Evolutionary conservation across 2,797 vertebrate genomes (phyloP).

Genomic region (Galago senegalensis): DNA sequence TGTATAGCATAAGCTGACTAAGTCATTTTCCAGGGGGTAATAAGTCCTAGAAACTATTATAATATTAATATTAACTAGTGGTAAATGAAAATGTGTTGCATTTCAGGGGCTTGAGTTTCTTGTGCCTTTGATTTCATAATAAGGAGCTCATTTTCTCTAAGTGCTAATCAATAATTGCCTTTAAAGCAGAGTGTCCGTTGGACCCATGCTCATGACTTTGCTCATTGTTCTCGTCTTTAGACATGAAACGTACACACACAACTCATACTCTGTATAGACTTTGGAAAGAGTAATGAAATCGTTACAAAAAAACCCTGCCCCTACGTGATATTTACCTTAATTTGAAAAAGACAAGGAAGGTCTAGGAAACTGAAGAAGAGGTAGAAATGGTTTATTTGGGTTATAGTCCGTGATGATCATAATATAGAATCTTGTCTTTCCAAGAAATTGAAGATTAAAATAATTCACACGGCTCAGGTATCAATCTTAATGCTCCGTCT

Average conservation of each 20-base stretch:
- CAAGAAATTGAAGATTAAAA: slow-evolving; percentile 54
- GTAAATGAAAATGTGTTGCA: slow-evolving; percentile 69
- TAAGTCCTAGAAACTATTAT: slow-evolving; percentile 50
- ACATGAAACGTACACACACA: neutral
- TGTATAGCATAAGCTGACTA: slow-evolving; percentile 63
- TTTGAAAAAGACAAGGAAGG: slow-evolving; percentile 66
- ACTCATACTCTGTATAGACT: neutral
- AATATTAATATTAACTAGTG: slow-evolving; percentile 19
- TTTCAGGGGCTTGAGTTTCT: slow-evolving; percentile 69
- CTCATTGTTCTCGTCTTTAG: slow-evolving; percentile 53
- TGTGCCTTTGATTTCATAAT: slow-evolving; percentile 62
- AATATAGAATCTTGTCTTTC: slow-evolving; percentile 53
- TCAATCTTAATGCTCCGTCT: neutral
- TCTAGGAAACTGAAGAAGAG: slow-evolving; percentile 47
- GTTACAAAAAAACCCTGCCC: slow-evolving; percentile 31
- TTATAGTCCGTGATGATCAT: slow-evolving; percentile 53
- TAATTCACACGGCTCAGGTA: neutral
- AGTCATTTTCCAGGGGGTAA: slow-evolving; percentile 70
- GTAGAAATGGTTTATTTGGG: slow-evolving; percentile 41
- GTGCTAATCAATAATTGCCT: slow-evolving; percentile 31
- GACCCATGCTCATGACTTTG: slow-evolving; percentile 8
- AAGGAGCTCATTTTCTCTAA: slow-evolving; percentile 30
- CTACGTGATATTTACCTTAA: slow-evolving; percentile 57
- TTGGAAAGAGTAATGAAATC: slow-evolving; percentile 66
- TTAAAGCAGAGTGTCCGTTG: slow-evolving; percentile 31